Evolutionary conservation across 2,113 vertebrate genomes (phyloP).

Genomic region (Colistium nudipinnis): DNA sequence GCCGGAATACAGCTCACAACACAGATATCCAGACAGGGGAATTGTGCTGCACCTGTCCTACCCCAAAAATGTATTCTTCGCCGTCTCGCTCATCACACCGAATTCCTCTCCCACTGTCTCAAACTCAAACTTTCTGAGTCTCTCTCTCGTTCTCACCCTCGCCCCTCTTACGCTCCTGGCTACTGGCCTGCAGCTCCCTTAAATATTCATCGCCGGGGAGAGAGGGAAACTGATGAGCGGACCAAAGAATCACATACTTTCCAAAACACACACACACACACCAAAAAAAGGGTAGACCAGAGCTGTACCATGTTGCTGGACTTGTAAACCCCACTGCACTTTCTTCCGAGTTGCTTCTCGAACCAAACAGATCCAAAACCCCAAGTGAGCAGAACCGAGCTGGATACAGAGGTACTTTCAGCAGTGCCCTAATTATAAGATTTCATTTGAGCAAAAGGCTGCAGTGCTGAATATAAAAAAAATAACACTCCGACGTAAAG

Average conservation of each 20-base stretch:
- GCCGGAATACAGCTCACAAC: no score
- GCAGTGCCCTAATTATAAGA: no score
- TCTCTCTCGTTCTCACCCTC: neutral
- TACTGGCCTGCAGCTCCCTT: conserved; percentile 51
- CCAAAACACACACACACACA: no score
- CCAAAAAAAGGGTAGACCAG: no score
- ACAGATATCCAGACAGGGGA: no score
- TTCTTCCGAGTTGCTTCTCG: neutral
- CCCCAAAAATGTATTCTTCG: conserved; percentile 16
- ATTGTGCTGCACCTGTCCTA: no score
- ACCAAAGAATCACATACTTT: conserved; percentile 23
- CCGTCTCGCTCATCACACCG: neutral
- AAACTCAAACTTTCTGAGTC: conserved; percentile 18
- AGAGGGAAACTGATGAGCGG: conserved; percentile 17
- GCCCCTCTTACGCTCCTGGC: conserved; percentile 21
- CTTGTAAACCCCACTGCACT: neutral
- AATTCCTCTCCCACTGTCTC: conserved; percentile 18
- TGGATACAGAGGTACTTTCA: no score
- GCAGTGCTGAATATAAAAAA: no score
- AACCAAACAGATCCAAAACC: no score
- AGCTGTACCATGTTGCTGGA: neutral
- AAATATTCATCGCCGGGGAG: conserved; percentile 63
- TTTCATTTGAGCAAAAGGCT: no score
- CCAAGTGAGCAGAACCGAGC: no score
- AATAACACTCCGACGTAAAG: no score